Evolutionary conservation across 30 jellyfish, hydroid and myxozoan species (phyloP).

Genomic region (Cassiopea andromeda): DNA sequence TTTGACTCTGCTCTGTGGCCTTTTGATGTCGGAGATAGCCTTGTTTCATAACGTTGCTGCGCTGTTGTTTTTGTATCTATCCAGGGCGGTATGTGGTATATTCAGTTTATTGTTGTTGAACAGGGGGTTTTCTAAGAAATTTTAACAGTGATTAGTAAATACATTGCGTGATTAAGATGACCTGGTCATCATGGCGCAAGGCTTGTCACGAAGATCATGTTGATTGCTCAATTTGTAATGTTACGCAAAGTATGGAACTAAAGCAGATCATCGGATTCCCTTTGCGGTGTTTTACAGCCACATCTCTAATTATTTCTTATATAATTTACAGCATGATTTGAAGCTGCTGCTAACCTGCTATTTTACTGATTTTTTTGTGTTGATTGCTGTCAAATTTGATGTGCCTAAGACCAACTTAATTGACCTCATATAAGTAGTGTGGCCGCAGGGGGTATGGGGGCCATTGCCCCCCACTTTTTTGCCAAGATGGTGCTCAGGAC

Average conservation of each 20-base stretch:
- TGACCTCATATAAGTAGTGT: no score
- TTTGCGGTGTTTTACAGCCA: neutral
- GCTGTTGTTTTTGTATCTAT: neutral
- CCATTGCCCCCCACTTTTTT: no score
- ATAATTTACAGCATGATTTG: no score
- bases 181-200: slow-evolving; percentile 36
- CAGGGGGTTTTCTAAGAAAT: neutral
- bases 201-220: slow-evolving; percentile 44
- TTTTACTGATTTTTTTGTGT: no score
- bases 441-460: no score
- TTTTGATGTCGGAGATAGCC: neutral
- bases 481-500: no score
- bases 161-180: slow-evolving; percentile 45
- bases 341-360: no score
- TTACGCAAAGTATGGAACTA: neutral
- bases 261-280: neutral
- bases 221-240: neutral
- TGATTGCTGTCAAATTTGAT: no score
- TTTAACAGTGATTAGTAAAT: neutral
- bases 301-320: no score
- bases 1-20: no score
- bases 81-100: neutral
- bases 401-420: no score
- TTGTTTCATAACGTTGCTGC: neutral
- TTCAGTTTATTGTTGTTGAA: neutral